A percentile compares a stretch with the other conserved stretches of the same genome.
Conservation (phyloP, 2,113 vertebrate species). For the Passer montanus region DNA sequence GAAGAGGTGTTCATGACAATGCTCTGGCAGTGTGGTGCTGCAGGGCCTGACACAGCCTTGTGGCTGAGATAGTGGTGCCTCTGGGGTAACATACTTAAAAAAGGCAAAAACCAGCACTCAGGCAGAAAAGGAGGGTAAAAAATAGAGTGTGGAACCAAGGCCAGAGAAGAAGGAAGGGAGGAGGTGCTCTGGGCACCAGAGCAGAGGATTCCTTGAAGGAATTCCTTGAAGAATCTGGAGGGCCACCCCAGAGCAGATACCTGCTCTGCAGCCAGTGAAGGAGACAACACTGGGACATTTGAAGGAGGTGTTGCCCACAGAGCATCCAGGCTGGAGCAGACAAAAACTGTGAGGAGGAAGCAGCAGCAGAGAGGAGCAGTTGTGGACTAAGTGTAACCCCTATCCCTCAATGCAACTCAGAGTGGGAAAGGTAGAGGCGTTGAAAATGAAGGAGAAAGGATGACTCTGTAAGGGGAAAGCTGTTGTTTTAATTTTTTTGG, state of each 20-base stretch:
- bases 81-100: neutral
- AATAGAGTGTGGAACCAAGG: neutral
- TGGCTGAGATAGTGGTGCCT: neutral
- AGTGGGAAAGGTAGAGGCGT: neutral
- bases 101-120: neutral
- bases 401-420: neutral
- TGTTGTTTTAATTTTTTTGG: neutral
- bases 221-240: neutral
- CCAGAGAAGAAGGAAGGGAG: neutral
- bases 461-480: neutral
- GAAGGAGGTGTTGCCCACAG: neutral
- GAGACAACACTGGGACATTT: accelerated
- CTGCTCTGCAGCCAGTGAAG: neutral
- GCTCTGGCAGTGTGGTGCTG: neutral
- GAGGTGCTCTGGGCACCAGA: neutral
- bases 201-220: neutral
- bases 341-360: neutral
- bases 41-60: too few relatives aligned
- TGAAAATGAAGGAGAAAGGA: neutral
- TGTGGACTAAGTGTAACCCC: neutral
- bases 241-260: accelerated
- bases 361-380: neutral
- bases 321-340: neutral
- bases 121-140: neutral
- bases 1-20: neutral